These are phyloP conservation scores for Hydrophis major DNA, from an alignment of 2,797 vertebrate species.

Conservation along the genomic window DNA sequence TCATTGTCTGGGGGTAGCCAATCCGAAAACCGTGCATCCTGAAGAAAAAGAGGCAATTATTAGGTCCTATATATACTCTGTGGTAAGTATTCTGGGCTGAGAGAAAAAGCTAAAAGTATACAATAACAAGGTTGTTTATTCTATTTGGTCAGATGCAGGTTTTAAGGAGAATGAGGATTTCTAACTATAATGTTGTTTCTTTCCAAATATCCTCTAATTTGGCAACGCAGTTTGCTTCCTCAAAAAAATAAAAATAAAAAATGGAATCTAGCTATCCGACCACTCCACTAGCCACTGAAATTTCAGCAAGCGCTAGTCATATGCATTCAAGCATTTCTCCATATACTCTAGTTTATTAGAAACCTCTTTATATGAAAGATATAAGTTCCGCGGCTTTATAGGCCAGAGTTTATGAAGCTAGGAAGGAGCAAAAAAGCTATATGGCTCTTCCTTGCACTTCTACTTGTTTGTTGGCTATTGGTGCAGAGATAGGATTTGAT, in stretches of 20 bases:
- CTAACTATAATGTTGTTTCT: neutral
- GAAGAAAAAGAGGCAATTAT: neutral
- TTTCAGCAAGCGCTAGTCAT: neutral
- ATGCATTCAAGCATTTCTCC: neutral
- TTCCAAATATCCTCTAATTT: neutral
- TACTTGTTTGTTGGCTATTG: neutral
- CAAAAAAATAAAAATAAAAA: neutral
- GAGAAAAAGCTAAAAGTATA: neutral
- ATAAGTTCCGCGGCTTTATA: neutral
- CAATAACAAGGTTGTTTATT: neutral
- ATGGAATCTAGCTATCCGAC: neutral
- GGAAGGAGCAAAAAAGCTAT: neutral
- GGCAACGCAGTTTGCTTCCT: neutral
- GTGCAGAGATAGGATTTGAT: neutral
- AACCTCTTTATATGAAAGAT: neutral
- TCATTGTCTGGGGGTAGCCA: slow-evolving; percentile 86
- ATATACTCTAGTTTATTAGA: neutral
- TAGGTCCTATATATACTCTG: neutral
- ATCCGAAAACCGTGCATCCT: slow-evolving; percentile 91
- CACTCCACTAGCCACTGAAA: neutral
- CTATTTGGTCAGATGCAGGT: neutral
- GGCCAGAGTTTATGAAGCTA: neutral
- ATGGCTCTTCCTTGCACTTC: neutral
- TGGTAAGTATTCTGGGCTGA: neutral
- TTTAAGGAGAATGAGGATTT: neutral